Evolutionary conservation across 2,797 vertebrate genomes (phyloP), one percentile per base, ranked within the genome.

Genomic region (Artibeus jamaicensis): DNA sequence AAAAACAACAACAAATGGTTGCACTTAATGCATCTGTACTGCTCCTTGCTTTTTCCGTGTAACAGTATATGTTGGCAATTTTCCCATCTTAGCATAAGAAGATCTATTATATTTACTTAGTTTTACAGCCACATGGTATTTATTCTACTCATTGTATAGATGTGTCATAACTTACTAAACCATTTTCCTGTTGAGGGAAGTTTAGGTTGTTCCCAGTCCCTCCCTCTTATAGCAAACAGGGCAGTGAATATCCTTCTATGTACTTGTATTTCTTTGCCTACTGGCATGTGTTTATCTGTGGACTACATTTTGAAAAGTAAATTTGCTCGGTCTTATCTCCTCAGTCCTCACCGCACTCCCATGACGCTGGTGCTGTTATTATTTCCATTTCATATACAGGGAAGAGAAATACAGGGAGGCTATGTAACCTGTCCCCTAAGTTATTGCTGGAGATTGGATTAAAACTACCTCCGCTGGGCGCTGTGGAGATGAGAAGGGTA

Each of bases 281-380:
- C 6, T 55, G 48, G 55, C 71, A 3, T 90, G 90, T 67, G 16
- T 86, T 86, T 89, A 67, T 70, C 79, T 85, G 65, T 62, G 85
- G 94, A 62, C 68, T 55, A 81, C 59, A 81, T 92, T 89, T 57
- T 71, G 89, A 39, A 46, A 88, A 79, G 91, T 78, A 59, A 73
- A 86, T 73, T 68, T 79, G 65, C 78, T 82, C 48, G 19, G 39
- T 78, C 76, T 89, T 94, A 86, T 87, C 89, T 89, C 81, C 83
- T 92, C 48, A 42, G 85, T 81, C 37, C 44, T 71, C 76, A 44
- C 55, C 67, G 50, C 39, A 71, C n/a, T 73, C 39, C 55, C 78
- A 19, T 42, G 39, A 87, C 83, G 32, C 29, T 67, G 59, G 34
- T 9, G 42, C 29, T 65, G 37, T 78, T 92, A 68, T 67, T 94